Evolutionary conservation across 2,113 vertebrate genomes (phyloP).

Genomic region (Thunnus thynnus): DNA sequence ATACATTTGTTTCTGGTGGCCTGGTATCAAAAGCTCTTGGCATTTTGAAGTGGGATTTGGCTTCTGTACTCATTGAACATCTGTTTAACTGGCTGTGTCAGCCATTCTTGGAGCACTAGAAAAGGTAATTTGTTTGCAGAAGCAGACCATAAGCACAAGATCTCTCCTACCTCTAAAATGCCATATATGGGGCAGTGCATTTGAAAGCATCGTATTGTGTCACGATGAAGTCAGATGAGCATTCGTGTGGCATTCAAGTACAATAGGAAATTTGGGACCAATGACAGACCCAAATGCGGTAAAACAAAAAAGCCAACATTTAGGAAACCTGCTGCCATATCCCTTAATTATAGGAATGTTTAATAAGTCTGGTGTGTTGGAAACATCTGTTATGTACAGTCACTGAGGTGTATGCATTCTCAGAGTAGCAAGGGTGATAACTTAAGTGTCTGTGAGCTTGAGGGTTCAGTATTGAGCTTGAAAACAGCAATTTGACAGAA

Average conservation of each 20-base stretch:
- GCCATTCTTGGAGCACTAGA: background rate
- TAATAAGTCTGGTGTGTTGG: too few relatives aligned
- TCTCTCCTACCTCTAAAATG: background rate
- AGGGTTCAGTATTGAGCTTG: too few relatives aligned
- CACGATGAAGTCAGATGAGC: conserved; percentile 67
- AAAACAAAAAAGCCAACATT: background rate
- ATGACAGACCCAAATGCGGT: background rate
- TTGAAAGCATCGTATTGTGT: conserved; percentile 40
- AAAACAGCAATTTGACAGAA: too few relatives aligned
- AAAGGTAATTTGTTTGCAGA: background rate
- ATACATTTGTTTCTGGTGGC: background rate
- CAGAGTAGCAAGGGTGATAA: too few relatives aligned
- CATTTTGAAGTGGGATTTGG: background rate
- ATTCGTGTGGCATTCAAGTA: conserved; percentile 21
- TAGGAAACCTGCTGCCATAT: too few relatives aligned
- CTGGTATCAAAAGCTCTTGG: background rate
- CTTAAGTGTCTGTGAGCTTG: too few relatives aligned
- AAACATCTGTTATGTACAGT: too few relatives aligned
- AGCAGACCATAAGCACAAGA: background rate
- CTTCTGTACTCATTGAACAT: background rate
- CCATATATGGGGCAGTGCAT: conserved; percentile 57
- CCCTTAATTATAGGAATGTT: too few relatives aligned
- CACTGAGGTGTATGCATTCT: too few relatives aligned
- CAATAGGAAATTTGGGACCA: background rate
- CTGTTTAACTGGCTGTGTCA: background rate